phyloP scores from a whole-genome alignment of 2,113 vertebrate genomes.

The Triplophysa siluroides region DNA sequence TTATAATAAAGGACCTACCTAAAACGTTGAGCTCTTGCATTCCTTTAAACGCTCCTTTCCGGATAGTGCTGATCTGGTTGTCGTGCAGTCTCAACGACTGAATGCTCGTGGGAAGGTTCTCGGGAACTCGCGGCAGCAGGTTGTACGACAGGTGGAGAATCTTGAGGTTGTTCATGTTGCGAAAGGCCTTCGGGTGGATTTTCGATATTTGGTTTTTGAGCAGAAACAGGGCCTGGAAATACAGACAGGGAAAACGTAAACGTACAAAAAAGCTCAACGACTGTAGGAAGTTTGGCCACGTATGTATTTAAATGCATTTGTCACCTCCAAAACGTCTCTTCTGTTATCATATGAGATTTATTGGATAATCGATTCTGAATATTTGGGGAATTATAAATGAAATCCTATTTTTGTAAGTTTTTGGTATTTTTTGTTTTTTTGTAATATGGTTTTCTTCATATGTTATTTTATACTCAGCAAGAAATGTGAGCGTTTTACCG shows the following conservation, averaged over 20 bases:
- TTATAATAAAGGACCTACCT: slow-evolving; percentile 69
- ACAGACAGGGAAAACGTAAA: neutral
- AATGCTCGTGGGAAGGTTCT: slow-evolving; percentile 86
- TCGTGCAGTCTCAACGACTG: slow-evolving; percentile 93
- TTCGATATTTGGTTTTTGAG: slow-evolving; percentile 94
- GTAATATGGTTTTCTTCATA: neutral
- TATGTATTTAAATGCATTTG: no score
- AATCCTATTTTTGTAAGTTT: neutral
- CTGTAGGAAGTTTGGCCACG: neutral
- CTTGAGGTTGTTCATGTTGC: slow-evolving; percentile 80
- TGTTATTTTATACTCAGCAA: neutral
- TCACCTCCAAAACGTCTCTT: neutral
- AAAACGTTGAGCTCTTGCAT: slow-evolving; percentile 91
- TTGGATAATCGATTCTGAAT: neutral
- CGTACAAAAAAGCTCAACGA: neutral
- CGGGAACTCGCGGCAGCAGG: slow-evolving; percentile 86
- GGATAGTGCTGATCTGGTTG: slow-evolving; percentile 89
- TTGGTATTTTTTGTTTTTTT: neutral
- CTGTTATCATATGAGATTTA: neutral
- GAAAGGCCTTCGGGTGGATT: slow-evolving; percentile 94
- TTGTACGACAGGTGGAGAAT: slow-evolving; percentile 95
- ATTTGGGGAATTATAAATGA: neutral
- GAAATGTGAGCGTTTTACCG: slow-evolving; percentile 6
- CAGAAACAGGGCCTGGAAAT: slow-evolving; percentile 86
- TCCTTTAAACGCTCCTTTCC: slow-evolving; percentile 87